Evolutionary conservation across 1,140 invertebrate genomes (phyloP), one percentile per base, ranked within the genome.

Genomic region (Hypsibius dujardini): DNA sequence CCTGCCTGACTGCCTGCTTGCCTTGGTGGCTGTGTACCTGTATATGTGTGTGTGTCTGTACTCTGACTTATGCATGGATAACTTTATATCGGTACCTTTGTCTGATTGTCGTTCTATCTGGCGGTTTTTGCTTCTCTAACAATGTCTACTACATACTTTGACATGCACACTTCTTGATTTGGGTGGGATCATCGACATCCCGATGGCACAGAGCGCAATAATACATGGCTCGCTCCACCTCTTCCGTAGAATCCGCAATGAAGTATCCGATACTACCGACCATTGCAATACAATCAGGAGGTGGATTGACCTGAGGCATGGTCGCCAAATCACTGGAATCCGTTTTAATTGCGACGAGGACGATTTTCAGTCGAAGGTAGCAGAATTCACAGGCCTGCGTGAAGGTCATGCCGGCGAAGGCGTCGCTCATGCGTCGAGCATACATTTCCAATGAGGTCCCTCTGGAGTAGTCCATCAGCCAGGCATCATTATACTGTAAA

Each of bases 391-490:
- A 14, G 42, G 62, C 62, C 42, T 67, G 62, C 7, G 62, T 67
- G 45, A 67, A 67, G 3, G 62, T 14, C 62, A 67, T 67, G 7
- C 62, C 62, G 45, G 62, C 62, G 42, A 67, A 67, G 62, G 62
- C 62, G 62, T 67, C 62, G 3, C 7, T 14, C 62, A 67, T 7
- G 12, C 7, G 3, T 7, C 62, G 62, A 7, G 62, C 62, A 42
- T 67, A 67, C 62, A 84, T 84, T 75, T 84, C 83, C 82, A 84
- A 83, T 42, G 83, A 83, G 14, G 84, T 83, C 1, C 84, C 84
- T 47, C 83, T 75, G 72, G 84, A 76, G 75, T 84, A 84, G 73
- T 85, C 82, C 72, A 83, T 81, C 73, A 83, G 79, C 84, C 84
- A 84, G 71, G 81, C 77, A 2, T 80, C 77, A 73, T 79, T 81